Evolutionary conservation across 2,113 vertebrate genomes (phyloP).

Genomic region (Trogon surrucura): DNA sequence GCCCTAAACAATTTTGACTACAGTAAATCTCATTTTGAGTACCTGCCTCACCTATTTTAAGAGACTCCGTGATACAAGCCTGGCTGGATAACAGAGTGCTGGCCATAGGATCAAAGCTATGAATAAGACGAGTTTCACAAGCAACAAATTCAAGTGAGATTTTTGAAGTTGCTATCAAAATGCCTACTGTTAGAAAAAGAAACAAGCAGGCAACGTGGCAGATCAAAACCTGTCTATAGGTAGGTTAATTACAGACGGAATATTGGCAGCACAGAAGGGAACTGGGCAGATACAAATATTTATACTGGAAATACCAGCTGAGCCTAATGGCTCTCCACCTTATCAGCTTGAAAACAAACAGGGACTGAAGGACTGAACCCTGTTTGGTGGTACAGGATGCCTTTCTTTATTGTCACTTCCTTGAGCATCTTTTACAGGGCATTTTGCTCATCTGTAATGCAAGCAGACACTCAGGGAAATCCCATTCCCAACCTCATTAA

Average conservation of each 20-base stretch:
- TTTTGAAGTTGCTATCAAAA: neutral
- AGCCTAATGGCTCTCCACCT: neutral
- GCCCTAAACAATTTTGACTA: too few species aligned
- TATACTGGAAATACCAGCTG: neutral
- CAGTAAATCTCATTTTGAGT: too few species aligned
- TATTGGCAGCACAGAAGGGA: neutral
- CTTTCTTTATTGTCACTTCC: neutral
- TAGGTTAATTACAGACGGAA: neutral
- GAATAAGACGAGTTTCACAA: neutral
- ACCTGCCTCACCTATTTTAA: too few species aligned
- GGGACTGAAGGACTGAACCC: neutral
- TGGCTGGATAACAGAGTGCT: neutral
- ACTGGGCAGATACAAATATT: neutral
- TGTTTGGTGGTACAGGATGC: neutral
- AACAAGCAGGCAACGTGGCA: neutral
- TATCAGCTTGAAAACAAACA: neutral
- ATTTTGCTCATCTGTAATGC: neutral
- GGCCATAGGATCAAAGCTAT: neutral
- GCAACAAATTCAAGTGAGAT: neutral
- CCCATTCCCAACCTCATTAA: neutral
- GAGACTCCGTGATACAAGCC: too few species aligned
- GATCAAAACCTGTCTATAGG: neutral
- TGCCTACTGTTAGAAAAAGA: neutral
- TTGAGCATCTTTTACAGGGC: neutral
- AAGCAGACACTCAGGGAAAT: neutral